Conservation (phyloP, 2,113 vertebrate species). For the Dicentrarchus labrax region DNA sequence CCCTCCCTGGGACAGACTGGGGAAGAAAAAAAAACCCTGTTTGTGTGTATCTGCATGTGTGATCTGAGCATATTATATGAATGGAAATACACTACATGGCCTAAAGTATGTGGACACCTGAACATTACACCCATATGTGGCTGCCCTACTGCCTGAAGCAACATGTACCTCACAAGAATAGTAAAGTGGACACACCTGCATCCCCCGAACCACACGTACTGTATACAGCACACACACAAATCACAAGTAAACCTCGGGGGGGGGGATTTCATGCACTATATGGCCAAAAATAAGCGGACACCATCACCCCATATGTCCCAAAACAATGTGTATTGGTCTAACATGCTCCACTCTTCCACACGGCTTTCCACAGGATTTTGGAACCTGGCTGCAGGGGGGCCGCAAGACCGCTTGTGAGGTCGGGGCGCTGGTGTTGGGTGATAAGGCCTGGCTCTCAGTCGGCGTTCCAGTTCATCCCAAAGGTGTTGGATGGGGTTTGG, state of each 20-base stretch:
- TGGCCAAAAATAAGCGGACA: not conserved
- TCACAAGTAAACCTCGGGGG: not conserved
- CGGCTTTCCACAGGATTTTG: not conserved
- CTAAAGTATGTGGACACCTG: not conserved
- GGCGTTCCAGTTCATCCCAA: not conserved
- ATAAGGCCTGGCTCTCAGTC: not conserved
- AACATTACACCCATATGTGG: not conserved
- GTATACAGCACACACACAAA: not conserved
- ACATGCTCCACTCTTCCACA: not conserved
- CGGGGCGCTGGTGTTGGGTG: not conserved
- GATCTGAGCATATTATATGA: not conserved
- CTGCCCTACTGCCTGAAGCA: not conserved
- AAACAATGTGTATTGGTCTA: not conserved
- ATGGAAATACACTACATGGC: not conserved
- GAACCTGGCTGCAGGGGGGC: not conserved
- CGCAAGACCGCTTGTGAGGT: not conserved
- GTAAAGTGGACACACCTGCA: not conserved
- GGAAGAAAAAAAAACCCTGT: not conserved
- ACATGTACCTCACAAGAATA: not conserved
- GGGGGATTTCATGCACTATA: not conserved
- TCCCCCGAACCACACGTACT: not conserved
- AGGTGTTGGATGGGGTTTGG: not conserved
- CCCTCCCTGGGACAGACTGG: conserved; percentile 35
- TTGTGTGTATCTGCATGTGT: conserved; percentile 21
- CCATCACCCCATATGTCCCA: not conserved